Conservation (phyloP, 2,797 vertebrate species). For the Callimico goeldii region DNA sequence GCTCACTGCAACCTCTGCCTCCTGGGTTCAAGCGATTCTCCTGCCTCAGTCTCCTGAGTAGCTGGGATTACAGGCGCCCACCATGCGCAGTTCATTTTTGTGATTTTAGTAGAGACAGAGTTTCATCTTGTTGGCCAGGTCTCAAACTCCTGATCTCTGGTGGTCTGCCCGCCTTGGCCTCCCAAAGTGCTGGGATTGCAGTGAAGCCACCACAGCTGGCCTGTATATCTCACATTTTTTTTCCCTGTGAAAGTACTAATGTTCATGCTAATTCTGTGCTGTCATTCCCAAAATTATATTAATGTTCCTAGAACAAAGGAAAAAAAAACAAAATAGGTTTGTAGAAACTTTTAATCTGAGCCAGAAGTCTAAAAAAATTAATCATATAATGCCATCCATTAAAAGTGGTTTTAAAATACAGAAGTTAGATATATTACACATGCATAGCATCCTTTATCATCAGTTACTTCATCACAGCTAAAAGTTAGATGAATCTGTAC, state of each 20-base stretch:
- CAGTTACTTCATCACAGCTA: not conserved
- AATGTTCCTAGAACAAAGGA: not conserved
- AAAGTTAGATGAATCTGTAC: slow-evolving; percentile 17
- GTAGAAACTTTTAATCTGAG: not conserved
- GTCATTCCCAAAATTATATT: not conserved
- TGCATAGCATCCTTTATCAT: not conserved
- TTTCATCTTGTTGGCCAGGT: no score
- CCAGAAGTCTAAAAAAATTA: not conserved
- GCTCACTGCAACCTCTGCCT: no score
- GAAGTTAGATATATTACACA: not conserved
- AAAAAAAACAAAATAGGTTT: slow-evolving; percentile 3
- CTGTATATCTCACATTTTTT: not conserved
- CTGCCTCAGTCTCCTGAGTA: no score
- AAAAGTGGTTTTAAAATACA: not conserved
- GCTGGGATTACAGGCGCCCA: no score
- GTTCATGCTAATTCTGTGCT: not conserved
- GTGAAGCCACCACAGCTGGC: no score
- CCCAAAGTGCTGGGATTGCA: no score
- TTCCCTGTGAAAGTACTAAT: not conserved
- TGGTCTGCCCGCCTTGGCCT: no score
- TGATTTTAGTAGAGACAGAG: no score
- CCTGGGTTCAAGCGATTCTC: no score
- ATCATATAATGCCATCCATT: not conserved
- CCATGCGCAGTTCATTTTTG: no score
- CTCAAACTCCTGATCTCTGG: no score